Evolutionary conservation across 2,113 vertebrate genomes (phyloP).

Genomic region (Hassar affinis): DNA sequence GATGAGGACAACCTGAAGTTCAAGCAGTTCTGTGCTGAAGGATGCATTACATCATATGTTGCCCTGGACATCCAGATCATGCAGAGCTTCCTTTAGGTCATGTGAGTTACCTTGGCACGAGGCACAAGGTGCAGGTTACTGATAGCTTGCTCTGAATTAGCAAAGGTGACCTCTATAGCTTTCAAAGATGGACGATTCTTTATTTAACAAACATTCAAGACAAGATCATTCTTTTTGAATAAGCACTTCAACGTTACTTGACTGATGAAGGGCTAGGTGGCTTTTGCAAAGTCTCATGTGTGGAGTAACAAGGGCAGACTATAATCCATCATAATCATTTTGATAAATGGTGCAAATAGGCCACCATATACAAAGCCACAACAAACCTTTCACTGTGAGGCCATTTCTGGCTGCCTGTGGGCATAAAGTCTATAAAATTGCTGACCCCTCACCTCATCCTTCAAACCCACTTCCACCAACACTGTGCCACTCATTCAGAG

Average conservation of each 20-base stretch:
- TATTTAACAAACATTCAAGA: not conserved
- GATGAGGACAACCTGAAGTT: conserved; percentile 22
- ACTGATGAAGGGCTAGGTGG: not conserved
- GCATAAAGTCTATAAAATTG: conserved; percentile 15
- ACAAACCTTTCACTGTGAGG: conserved; percentile 19
- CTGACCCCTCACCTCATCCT: conserved; percentile 10
- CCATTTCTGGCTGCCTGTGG: conserved; percentile 19
- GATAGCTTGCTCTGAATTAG: conserved; percentile 6
- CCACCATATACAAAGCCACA: conserved; percentile 7
- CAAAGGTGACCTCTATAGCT: conserved; percentile 26
- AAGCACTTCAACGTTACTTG: not conserved
- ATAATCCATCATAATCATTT: conserved; percentile 13
- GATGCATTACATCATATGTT: conserved; percentile 38
- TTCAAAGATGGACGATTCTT: conserved; percentile 1
- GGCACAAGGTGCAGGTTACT: conserved; percentile 32
- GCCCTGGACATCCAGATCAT: conserved; percentile 10
- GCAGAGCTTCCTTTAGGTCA: conserved; percentile 23
- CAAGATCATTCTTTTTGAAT: not conserved
- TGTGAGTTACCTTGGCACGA: conserved; percentile 29
- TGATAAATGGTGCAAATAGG: conserved; percentile 21
- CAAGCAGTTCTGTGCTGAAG: conserved; percentile 27
- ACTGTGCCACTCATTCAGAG: conserved; percentile 21
- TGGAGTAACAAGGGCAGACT: not conserved
- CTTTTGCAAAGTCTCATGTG: not conserved
- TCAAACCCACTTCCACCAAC: conserved; percentile 19